Evolutionary conservation across 2,113 vertebrate species (phyloP).

Genomic region (Bufo gargarizans): DNA sequence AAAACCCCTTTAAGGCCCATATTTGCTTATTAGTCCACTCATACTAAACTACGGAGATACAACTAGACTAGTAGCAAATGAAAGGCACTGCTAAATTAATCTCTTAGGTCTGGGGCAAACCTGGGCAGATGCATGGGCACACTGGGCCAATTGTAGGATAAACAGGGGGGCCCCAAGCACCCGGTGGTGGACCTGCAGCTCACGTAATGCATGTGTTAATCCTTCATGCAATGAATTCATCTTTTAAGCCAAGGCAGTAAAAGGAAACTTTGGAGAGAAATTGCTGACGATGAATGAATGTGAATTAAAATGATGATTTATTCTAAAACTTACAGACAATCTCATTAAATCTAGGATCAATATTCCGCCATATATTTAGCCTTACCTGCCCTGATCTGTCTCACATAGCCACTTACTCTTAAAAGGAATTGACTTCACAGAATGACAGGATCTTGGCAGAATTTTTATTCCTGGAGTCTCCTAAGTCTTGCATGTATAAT

Average conservation of each 20-base stretch:
- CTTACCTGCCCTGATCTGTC: slow-evolving; percentile 53
- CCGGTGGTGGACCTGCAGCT: background rate
- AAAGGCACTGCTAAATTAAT: too few species aligned
- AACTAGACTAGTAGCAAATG: too few species aligned
- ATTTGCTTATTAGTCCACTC: too few species aligned
- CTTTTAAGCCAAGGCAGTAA: background rate
- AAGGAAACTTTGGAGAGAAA: background rate
- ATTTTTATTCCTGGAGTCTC: slow-evolving; percentile 45
- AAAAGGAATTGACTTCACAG: slow-evolving; percentile 19
- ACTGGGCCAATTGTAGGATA: background rate
- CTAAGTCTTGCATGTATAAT: slow-evolving; percentile 34
- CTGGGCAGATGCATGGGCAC: background rate
- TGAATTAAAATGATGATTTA: slow-evolving; percentile 41
- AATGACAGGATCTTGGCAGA: slow-evolving; percentile 56
- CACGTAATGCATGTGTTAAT: background rate
- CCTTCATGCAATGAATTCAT: background rate
- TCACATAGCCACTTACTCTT: slow-evolving; percentile 2
- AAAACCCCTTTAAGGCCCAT: too few species aligned
- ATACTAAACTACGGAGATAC: too few species aligned
- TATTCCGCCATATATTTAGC: slow-evolving; percentile 50
- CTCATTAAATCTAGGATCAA: slow-evolving; percentile 52
- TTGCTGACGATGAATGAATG: slow-evolving; percentile 31
- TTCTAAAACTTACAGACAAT: slow-evolving; percentile 42
- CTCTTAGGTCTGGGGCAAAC: too few species aligned
- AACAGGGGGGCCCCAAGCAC: background rate